Percentiles rank a stretch among this genome's conserved stretches.
Evolutionary conservation across 1,140 invertebrate species (phyloP).

Genomic region (Hesperophylax magnus): DNA sequence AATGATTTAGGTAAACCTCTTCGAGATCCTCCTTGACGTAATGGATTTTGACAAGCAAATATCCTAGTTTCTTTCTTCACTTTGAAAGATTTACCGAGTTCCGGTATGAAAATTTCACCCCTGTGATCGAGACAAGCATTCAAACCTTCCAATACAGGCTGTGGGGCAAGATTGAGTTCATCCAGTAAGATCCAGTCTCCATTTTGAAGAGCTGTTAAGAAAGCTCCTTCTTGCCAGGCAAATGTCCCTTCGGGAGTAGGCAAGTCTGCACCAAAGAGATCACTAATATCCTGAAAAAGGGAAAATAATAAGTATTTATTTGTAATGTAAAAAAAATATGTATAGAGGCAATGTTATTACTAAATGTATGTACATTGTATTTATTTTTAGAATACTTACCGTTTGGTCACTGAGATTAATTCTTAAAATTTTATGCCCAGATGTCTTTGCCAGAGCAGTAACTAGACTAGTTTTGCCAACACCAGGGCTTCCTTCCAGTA

Average conservation of each 20-base stretch:
- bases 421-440: slow-evolving; percentile 87
- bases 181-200: slow-evolving; percentile 98
- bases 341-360: background rate
- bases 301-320: slow-evolving; percentile 51
- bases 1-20: slow-evolving; percentile 97
- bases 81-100: slow-evolving; percentile 90
- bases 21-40: slow-evolving; percentile 95
- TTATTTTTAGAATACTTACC: slow-evolving; percentile 70
- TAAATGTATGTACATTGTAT: too few relatives aligned
- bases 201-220: slow-evolving; percentile 91
- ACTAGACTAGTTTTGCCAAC: slow-evolving; percentile 98
- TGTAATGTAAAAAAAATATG: background rate
- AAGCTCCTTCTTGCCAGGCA: slow-evolving; percentile 96
- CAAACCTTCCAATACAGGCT: slow-evolving; percentile 97
- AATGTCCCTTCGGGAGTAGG: slow-evolving; percentile 96
- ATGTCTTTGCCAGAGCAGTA: slow-evolving; percentile 88
- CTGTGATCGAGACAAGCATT: slow-evolving; percentile 99
- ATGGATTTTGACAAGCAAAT: slow-evolving; percentile 98
- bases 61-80: slow-evolving; percentile 85
- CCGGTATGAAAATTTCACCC: slow-evolving; percentile 96
- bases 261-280: slow-evolving; percentile 98
- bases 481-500: slow-evolving; percentile 97
- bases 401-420: slow-evolving; percentile 99
- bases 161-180: slow-evolving; percentile 98
- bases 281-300: slow-evolving; percentile 87